Percentiles rank a stretch among this genome's conserved stretches.
These are phyloP conservation scores for Donacobius atricapilla DNA, from an alignment of 2,113 vertebrate species.

Conservation along the genomic window DNA sequence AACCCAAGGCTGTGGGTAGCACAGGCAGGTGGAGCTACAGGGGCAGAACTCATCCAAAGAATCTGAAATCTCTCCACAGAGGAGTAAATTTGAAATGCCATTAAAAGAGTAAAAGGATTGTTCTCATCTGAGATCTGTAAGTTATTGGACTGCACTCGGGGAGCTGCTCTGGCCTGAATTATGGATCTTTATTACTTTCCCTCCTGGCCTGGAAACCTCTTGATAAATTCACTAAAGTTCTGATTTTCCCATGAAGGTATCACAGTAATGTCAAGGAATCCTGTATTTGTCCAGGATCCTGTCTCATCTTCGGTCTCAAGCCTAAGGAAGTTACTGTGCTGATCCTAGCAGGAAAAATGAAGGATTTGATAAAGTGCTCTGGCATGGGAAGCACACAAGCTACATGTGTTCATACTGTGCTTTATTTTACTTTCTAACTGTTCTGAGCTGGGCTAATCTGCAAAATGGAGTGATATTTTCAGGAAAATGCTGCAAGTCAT, in stretches of 20 bases:
- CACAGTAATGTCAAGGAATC: neutral
- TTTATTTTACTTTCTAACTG: neutral
- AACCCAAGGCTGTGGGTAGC: accelerated
- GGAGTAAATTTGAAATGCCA: neutral
- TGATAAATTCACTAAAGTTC: neutral
- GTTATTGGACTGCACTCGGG: neutral
- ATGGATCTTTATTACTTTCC: neutral
- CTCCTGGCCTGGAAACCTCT: neutral
- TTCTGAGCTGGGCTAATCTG: neutral
- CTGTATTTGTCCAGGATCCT: neutral
- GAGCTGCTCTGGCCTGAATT: neutral
- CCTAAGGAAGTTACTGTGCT: neutral
- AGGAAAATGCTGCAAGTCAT: neutral
- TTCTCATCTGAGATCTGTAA: neutral
- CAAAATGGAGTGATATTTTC: neutral
- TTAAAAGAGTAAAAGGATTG: neutral
- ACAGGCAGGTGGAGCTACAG: neutral
- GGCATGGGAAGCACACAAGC: neutral
- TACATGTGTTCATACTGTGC: neutral
- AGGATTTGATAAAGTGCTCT: neutral
- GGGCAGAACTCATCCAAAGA: neutral
- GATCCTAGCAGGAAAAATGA: neutral
- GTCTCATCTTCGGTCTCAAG: neutral
- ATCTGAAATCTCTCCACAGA: neutral
- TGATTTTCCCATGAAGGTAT: neutral